phyloP scores from a whole-genome alignment of 2,113 vertebrate genomes.

The Cisticola juncidis region DNA sequence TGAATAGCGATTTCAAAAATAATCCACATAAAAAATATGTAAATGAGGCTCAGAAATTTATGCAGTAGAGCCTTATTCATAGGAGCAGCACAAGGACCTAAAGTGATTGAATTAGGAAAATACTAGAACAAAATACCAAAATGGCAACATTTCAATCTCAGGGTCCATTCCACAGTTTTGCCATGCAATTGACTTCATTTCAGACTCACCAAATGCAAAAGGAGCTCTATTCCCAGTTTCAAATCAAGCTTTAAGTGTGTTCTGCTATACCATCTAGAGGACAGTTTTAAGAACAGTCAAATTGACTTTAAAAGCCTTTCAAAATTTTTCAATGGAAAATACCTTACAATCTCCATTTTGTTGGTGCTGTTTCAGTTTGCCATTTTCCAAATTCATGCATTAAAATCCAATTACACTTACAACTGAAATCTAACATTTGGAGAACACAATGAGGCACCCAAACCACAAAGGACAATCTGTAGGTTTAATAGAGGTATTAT shows the following conservation, averaged over 20 bases:
- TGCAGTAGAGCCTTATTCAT: neutral
- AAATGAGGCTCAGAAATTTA: neutral
- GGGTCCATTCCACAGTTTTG: neutral
- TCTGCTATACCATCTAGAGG: constrained; percentile 18
- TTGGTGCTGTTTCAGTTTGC: neutral
- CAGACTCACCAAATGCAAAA: neutral
- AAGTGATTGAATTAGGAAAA: neutral
- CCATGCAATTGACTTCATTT: fast-evolving
- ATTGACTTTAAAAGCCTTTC: neutral
- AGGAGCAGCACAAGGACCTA: neutral
- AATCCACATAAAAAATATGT: fast-evolving
- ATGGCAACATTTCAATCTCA: neutral
- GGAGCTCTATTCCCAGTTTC: neutral
- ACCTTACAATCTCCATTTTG: neutral
- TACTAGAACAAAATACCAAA: neutral
- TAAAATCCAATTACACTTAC: neutral
- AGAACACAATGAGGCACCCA: neutral
- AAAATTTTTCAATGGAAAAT: neutral
- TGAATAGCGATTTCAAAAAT: neutral
- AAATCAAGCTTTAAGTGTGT: neutral
- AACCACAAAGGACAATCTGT: neutral
- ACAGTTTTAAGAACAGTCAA: neutral
- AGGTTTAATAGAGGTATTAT: neutral
- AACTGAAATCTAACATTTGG: neutral
- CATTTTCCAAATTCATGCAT: neutral